Evolutionary conservation across 2,113 vertebrate species (phyloP).

Genomic region (Bungarus multicinctus): DNA sequence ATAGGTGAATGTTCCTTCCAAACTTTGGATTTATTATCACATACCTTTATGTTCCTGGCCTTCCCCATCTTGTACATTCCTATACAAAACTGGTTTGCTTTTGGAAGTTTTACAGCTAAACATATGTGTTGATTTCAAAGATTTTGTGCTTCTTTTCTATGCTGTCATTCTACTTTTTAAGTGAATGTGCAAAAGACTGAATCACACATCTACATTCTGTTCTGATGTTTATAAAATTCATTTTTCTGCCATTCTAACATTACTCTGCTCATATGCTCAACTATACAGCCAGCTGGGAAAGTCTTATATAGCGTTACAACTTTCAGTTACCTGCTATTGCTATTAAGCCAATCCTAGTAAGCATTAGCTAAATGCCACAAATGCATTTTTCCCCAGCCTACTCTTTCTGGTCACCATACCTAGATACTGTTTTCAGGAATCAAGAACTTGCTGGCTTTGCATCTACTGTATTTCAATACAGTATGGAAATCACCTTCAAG

Average conservation of each 20-base stretch:
- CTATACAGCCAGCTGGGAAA: background rate
- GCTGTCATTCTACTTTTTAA: background rate
- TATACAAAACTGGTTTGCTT: background rate
- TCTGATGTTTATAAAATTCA: background rate
- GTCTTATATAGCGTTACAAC: background rate
- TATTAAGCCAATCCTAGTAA: background rate
- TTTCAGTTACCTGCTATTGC: background rate
- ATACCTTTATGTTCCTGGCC: background rate
- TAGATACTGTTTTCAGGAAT: background rate
- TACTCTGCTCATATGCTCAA: background rate
- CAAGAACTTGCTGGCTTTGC: background rate
- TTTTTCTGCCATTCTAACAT: background rate
- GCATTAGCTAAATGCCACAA: background rate
- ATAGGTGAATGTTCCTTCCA: background rate
- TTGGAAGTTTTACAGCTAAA: rapidly evolving
- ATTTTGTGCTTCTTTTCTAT: background rate
- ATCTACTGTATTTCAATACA: background rate
- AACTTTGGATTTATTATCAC: background rate
- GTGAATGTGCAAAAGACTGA: background rate
- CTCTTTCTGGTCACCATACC: background rate
- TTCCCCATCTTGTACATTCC: background rate
- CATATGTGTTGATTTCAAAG: background rate
- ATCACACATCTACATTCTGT: background rate
- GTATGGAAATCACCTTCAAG: background rate
- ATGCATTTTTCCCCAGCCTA: background rate